A percentile compares a stretch with the other conserved stretches of the same genome.
Conservation (phyloP, 2,113 vertebrate genomes). For the Lamprologus callipterus region DNA sequence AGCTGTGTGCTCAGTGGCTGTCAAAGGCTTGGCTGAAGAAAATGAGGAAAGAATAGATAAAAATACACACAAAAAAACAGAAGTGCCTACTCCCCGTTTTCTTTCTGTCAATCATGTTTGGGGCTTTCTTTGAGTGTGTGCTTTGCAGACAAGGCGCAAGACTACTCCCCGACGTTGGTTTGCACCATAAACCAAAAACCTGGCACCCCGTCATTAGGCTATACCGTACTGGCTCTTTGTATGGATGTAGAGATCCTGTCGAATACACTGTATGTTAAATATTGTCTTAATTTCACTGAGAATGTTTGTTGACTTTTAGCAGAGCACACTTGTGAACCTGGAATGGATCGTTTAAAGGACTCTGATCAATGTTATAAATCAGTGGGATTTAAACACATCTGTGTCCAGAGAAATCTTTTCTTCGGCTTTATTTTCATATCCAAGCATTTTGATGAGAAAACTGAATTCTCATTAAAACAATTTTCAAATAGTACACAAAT, state of each 20-base stretch:
- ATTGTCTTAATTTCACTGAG: conserved; percentile 48
- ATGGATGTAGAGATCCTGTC: conserved; percentile 37
- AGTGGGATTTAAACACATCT: conserved; percentile 10
- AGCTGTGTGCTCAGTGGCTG: background rate
- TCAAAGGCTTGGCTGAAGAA: background rate
- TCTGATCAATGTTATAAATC: conserved; percentile 24
- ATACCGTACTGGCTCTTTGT: conserved; percentile 23
- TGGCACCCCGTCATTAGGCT: conserved; percentile 18
- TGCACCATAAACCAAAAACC: conserved; percentile 9
- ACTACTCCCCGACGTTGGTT: conserved; percentile 2
- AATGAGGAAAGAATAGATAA: background rate
- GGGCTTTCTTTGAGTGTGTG: conserved; percentile 23
- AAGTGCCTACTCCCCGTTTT: conserved; percentile 66
- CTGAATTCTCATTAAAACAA: background rate
- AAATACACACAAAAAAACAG: conserved; percentile 21
- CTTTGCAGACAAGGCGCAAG: background rate
- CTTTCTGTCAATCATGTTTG: conserved; percentile 19
- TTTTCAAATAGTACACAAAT: background rate
- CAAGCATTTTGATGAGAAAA: background rate
- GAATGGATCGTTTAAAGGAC: conserved; percentile 13
- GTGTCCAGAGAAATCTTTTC: background rate
- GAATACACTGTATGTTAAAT: conserved; percentile 50
- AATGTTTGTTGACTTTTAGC: conserved; percentile 27
- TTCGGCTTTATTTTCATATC: background rate
- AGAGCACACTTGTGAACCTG: conserved; percentile 31